Evolutionary conservation across 2,797 vertebrate genomes (phyloP), one percentile per base, ranked within the genome.

Genomic region (Prunella strophiata): DNA sequence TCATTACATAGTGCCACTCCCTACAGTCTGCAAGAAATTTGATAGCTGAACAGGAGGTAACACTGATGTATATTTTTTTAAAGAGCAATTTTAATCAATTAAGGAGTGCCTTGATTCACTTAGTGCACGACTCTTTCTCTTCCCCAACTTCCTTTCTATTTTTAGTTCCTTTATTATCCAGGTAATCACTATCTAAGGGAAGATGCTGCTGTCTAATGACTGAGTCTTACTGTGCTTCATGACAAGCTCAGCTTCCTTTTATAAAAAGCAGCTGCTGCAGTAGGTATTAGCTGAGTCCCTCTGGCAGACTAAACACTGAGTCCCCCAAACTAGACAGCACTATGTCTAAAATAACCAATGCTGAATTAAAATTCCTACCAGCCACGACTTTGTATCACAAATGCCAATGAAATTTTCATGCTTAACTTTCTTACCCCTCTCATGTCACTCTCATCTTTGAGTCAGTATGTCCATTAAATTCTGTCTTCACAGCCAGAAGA

Each of bases 61-160:
- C 34, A 29, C 42, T 74, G 59, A 42, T 73, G 7, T n/a, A 32
- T 57, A 13, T 29, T 79, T 85, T 82, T 84, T 66, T 51, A 51
- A 90, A 90, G 67, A 78, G 67, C 55, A 93, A 73, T 89, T 89
- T 80, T 38, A 91, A 54, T 70, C 16, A 7, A 58, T 89, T 95
- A 85, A n/a, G 61, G 38, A 65, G 59, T 71, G 34, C 68, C 67
- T 90, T 71, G 83, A 84, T 91, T 94, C 71, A 66, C 34, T 71
- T 91, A 89, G 61, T 58, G 51, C 59, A 75, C 3, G 52, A 70
- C 48, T 38, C 18, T 66, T 34, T 84, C 61, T 89, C 61, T 88
- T 43, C 47, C 36, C 63, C 38, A 77, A 2, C 50, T 66, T 89
- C 62, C 38, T 82, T 81, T 63, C 63, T 73, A 42, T 78, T 83